A percentile compares a stretch with the other conserved stretches of the same genome.
phyloP scores from a whole-genome alignment of 2,113 vertebrate genomes.

The Anoplopoma fimbria region DNA sequence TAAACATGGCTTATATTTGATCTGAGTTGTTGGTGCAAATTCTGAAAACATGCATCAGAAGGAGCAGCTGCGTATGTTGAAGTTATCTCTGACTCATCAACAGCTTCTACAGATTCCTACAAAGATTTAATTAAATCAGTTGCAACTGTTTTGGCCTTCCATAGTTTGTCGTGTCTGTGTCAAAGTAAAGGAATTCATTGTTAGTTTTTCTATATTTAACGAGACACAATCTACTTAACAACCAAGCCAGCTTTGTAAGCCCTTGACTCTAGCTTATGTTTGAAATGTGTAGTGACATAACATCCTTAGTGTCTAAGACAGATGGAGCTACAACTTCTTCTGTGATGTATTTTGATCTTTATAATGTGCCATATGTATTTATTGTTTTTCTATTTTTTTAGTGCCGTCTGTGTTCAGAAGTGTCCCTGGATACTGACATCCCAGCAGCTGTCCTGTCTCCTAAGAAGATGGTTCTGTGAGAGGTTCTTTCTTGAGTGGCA shows the following conservation, averaged over 20 bases:
- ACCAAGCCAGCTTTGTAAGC: constrained; percentile 12
- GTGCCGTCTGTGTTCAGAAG: constrained; percentile 25
- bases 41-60: not conserved
- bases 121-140: not conserved
- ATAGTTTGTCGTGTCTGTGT: not conserved
- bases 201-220: constrained; percentile 33
- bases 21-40: not conserved
- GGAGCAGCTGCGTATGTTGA: not conserved
- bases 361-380: not conserved
- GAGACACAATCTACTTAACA: constrained; percentile 30
- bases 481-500: constrained; percentile 19
- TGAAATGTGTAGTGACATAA: constrained; percentile 55
- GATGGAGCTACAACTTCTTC: not conserved
- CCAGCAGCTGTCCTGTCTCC: constrained; percentile 17
- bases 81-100: not conserved
- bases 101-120: not conserved
- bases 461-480: constrained; percentile 59
- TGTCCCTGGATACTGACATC: constrained; percentile 26
- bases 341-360: not conserved
- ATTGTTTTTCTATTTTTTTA: constrained; percentile 5
- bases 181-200: not conserved
- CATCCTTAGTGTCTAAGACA: not conserved
- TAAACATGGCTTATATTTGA: too few species aligned
- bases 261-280: constrained; percentile 20
- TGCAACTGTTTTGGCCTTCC: not conserved